Conservation (phyloP, 1,140 invertebrate species). For the Acromyrmex heyeri region DNA sequence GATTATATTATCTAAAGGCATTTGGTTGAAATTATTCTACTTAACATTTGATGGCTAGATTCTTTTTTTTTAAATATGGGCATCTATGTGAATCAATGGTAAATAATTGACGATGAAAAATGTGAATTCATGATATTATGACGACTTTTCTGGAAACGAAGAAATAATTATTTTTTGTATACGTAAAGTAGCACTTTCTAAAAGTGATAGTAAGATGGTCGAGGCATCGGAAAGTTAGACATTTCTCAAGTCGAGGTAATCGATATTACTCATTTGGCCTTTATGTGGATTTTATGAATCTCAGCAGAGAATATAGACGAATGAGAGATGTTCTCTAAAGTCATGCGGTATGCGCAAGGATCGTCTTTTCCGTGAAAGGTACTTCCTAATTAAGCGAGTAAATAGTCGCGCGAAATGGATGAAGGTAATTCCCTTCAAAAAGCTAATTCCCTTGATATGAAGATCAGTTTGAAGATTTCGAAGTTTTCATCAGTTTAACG, state of each 20-base stretch:
- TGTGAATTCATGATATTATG: neutral
- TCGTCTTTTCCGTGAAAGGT: neutral
- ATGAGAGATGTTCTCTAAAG: conserved; percentile 3
- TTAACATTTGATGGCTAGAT: too few relatives aligned
- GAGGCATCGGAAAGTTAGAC: neutral
- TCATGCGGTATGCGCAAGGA: too few relatives aligned
- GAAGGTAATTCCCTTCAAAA: conserved; percentile 19
- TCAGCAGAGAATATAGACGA: neutral
- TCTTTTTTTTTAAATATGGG: too few relatives aligned
- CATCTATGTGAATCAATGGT: neutral
- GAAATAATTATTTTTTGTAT: neutral
- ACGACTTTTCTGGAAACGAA: neutral
- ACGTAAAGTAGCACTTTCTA: neutral
- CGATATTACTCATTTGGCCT: neutral
- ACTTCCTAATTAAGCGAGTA: conserved; percentile 31
- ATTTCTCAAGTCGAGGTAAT: neutral
- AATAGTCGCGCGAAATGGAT: conserved; percentile 23
- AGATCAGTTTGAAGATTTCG: neutral
- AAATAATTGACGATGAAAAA: neutral
- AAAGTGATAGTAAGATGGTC: neutral
- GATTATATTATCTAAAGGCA: too few relatives aligned
- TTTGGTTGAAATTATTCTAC: too few relatives aligned
- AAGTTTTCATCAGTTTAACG: neutral
- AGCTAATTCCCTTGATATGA: neutral
- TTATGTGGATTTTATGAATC: conserved; percentile 14